Conservation (phyloP, 2,797 vertebrate species). For the Tragopan temminckii region DNA sequence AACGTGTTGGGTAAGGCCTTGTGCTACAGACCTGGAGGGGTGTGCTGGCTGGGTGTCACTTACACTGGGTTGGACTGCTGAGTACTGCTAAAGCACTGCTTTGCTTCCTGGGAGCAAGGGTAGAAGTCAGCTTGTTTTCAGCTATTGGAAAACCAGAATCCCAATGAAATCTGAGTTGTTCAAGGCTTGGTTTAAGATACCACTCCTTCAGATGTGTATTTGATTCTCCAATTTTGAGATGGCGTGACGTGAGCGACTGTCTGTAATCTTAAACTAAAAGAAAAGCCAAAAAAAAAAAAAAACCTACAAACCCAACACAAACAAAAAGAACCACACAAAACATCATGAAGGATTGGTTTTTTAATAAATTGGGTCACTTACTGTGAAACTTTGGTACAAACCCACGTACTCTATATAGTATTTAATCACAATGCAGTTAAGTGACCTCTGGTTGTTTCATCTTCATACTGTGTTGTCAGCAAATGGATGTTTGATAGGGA, state of each 20-base stretch:
- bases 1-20: slow-evolving; percentile 40
- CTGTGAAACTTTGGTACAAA: slow-evolving; percentile 89
- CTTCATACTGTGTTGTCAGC: slow-evolving; percentile 98
- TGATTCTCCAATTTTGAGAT: slow-evolving; percentile 42
- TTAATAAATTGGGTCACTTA: slow-evolving; percentile 94
- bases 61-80: background rate
- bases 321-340: slow-evolving; percentile 40
- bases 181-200: slow-evolving; percentile 96
- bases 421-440: slow-evolving; percentile 91
- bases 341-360: slow-evolving; percentile 98
- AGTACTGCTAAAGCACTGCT: background rate
- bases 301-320: background rate
- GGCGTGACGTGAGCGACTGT: slow-evolving; percentile 11
- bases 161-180: slow-evolving; percentile 87
- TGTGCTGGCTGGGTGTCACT: background rate
- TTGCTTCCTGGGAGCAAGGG: background rate
- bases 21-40: slow-evolving; percentile 57
- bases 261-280: background rate
- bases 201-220: slow-evolving; percentile 95
- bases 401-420: slow-evolving; percentile 87
- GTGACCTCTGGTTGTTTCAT: slow-evolving; percentile 96
- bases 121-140: background rate
- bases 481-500: slow-evolving; percentile 17
- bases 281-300: background rate
- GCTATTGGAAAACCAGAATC: background rate